A percentile compares a stretch with the other conserved stretches of the same genome.
phyloP scores from a whole-genome alignment of 2,888 invertebrate species.

The Sinhomidia bicolor region DNA sequence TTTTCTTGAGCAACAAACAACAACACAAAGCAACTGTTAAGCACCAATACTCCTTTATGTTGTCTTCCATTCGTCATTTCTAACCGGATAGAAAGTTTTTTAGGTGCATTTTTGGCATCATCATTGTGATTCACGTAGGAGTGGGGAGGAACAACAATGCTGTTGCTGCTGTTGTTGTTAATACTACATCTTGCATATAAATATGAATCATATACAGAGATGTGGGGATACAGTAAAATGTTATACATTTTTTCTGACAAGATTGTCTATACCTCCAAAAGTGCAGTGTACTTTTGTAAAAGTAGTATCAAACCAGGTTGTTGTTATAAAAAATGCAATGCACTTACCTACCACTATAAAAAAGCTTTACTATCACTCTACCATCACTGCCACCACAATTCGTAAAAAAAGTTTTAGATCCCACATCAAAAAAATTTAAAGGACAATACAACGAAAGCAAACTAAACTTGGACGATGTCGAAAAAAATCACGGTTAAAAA shows the following conservation, averaged over 20 bases:
- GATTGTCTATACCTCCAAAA: too few relatives aligned
- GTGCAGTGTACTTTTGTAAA: too few relatives aligned
- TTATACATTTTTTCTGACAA: too few relatives aligned
- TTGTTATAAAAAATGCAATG: too few relatives aligned
- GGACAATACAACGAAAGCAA: neutral
- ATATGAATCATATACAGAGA: neutral
- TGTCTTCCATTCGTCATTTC: slow-evolving; percentile 55
- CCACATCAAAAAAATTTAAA: too few relatives aligned
- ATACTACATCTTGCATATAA: neutral
- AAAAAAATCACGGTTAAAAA: neutral
- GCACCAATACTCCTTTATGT: slow-evolving; percentile 21
- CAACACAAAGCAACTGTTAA: neutral
- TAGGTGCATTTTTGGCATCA: slow-evolving; percentile 53
- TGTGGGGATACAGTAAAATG: too few relatives aligned
- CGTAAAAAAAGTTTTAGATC: too few relatives aligned
- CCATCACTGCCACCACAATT: too few relatives aligned
- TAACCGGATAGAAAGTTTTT: slow-evolving; percentile 74
- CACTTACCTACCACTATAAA: too few relatives aligned
- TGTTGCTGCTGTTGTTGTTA: too few relatives aligned
- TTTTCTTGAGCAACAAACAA: slow-evolving; percentile 10
- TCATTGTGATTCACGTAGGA: slow-evolving; percentile 26
- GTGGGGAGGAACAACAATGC: neutral
- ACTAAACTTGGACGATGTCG: neutral
- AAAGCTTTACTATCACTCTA: too few relatives aligned
- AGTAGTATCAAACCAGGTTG: too few relatives aligned